Evolutionary conservation across 2,888 invertebrate genomes (phyloP), one percentile per base, ranked within the genome.

Genomic region (Cryptops parisi): DNA sequence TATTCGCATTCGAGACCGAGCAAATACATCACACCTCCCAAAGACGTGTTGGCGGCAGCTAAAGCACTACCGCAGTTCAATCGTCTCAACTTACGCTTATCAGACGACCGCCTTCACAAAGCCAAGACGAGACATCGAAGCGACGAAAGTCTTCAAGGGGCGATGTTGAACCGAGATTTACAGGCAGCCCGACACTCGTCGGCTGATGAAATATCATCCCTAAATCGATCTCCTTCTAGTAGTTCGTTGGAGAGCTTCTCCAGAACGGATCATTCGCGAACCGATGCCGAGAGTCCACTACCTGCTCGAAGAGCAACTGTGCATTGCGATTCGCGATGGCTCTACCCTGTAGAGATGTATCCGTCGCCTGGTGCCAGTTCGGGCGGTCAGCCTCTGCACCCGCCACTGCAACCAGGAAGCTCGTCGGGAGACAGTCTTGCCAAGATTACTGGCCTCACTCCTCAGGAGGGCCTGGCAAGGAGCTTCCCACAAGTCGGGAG

Each of bases 201-300:
- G 2, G 85, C 84, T 1, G 84, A 86, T 65, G 86, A 86, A 67
- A 77, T 85, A 24, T 84, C 84, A 63, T 84, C 84, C 0, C 72
- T 84, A 9, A 84, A 84, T 51, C 80, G 84, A 61, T 84, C 84
- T 5, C 84, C 85, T 0, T 79, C 85, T 58, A 84, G 83, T 67
- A 85, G 85, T 52, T 86, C 85, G 0, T 85, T 86, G 64, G 86
- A 86, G 68, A 84, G 84, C 68, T 85, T 83, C 64, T 83, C 61
- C n/a, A 59, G 61, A 19, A 61, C 64, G 17, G 64, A 64, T 50
- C 60, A 62, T 41, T 61, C 84, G 41, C 77, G 84, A 60, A 84
- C 84, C 3, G 84, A 84, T 0, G 82, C 83, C 63, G 84, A 79
- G 26, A 77, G 78, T 58, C 64, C 67, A 27, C 67, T 67, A 3